phyloP scores from a whole-genome alignment of 2,113 vertebrate genomes.

The Noctilio leporinus region DNA sequence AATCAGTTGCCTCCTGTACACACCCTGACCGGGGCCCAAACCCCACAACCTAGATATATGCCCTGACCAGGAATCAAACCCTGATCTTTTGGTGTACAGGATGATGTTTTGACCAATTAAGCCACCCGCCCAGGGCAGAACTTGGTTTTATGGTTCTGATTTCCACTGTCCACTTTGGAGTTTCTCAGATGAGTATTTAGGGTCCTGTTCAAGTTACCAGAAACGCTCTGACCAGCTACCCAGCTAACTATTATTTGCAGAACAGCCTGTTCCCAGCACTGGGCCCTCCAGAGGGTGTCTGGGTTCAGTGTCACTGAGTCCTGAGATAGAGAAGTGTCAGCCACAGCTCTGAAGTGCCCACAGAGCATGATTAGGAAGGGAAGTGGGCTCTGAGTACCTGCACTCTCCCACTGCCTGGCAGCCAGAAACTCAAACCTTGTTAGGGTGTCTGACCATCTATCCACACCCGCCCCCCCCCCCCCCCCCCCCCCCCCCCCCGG shows the following conservation, averaged over 20 bases:
- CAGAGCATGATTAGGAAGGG: not conserved
- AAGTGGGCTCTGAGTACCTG: not conserved
- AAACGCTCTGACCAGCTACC: not conserved
- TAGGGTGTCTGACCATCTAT: not conserved
- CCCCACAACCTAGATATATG: too few relatives aligned
- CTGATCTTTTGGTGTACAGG: too few relatives aligned
- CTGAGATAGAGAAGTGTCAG: not conserved
- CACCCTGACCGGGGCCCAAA: too few relatives aligned
- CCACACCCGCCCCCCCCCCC: rapidly evolving
- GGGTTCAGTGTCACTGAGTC: not conserved
- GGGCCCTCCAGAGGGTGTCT: not conserved
- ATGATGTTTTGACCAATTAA: too few relatives aligned
- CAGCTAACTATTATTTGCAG: too few relatives aligned
- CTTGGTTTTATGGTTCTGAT: not conserved
- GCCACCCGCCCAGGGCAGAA: too few relatives aligned
- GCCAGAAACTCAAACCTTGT: not conserved
- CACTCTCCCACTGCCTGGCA: too few relatives aligned
- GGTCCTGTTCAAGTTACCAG: not conserved
- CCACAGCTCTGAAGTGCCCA: too few relatives aligned
- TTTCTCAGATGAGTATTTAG: not conserved
- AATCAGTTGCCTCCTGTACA: too few relatives aligned
- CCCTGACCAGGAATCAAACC: too few relatives aligned
- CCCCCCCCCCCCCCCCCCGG: not conserved
- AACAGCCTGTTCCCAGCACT: not conserved
- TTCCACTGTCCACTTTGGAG: not conserved